These are phyloP conservation scores for Perizoma flavofasciatum DNA, from an alignment of 2,888 invertebrate species.

Conservation along the genomic window DNA sequence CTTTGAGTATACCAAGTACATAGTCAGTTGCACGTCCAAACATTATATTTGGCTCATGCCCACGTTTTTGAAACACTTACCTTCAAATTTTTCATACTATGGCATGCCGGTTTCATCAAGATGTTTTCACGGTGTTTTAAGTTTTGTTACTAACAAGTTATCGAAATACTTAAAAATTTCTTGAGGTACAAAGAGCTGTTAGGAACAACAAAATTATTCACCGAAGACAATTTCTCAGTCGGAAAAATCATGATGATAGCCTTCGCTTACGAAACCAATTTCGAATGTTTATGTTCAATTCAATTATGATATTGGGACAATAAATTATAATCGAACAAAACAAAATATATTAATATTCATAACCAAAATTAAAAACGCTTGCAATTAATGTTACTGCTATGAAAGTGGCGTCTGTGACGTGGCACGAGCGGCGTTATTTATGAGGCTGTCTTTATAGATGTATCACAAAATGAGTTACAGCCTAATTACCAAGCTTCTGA, in stretches of 20 bases:
- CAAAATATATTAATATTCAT: constrained; percentile 38
- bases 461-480: constrained; percentile 42
- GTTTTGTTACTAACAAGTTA: too few species aligned
- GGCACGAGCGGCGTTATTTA: constrained; percentile 41
- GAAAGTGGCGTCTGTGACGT: constrained; percentile 27
- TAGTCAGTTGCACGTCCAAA: too few species aligned
- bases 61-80: too few species aligned
- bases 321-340: constrained; percentile 32
- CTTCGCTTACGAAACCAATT: constrained; percentile 12
- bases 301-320: constrained; percentile 27
- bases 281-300: constrained; percentile 15
- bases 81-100: too few species aligned
- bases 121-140: too few species aligned
- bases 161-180: too few species aligned
- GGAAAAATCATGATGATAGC: background rate
- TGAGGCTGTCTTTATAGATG: constrained; percentile 32
- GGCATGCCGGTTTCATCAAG: too few species aligned
- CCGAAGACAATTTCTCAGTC: background rate
- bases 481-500: constrained; percentile 46
- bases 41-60: too few species aligned
- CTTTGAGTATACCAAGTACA: too few species aligned
- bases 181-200: too few species aligned
- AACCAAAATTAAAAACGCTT: constrained; percentile 35
- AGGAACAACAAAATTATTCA: background rate
- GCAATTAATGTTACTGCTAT: constrained; percentile 36